Evolutionary conservation across 2,797 vertebrate genomes (phyloP).

Genomic region (Mastacembelus armatus): DNA sequence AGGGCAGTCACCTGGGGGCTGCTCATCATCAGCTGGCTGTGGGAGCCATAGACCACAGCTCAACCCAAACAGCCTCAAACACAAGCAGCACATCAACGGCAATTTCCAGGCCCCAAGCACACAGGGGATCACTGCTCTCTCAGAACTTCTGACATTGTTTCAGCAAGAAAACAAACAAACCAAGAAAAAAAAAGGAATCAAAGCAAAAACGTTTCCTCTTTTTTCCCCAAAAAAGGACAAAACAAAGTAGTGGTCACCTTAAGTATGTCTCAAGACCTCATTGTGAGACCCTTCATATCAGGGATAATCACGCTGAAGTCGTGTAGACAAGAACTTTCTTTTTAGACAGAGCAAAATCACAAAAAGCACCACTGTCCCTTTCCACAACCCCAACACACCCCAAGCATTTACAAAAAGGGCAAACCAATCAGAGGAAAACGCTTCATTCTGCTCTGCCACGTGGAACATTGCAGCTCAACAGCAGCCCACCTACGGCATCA

Average conservation of each 20-base stretch:
- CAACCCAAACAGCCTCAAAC: constrained; percentile 40
- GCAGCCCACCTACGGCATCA: constrained; percentile 26
- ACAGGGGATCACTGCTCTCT: constrained; percentile 22
- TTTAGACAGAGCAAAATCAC: constrained; percentile 15
- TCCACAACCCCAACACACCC: constrained; percentile 20
- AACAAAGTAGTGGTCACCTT: constrained; percentile 32
- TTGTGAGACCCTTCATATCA: not conserved
- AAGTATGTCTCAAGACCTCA: not conserved
- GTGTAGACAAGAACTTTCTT: constrained; percentile 18
- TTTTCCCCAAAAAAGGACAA: constrained; percentile 35
- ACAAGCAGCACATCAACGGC: constrained; percentile 49
- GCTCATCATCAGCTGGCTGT: constrained; percentile 47
- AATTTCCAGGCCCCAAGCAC: constrained; percentile 43
- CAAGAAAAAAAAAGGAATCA: constrained; percentile 1
- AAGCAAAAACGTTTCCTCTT: constrained; percentile 9
- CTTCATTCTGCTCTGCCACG: constrained; percentile 37
- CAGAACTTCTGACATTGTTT: constrained; percentile 41
- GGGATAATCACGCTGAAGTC: constrained; percentile 34
- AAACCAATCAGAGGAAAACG: constrained; percentile 55
- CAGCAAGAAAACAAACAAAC: constrained; percentile 25
- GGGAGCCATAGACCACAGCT: constrained; percentile 39
- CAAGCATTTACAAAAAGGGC: constrained; percentile 50
- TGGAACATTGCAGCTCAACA: constrained; percentile 35
- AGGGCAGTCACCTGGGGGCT: constrained; percentile 38
- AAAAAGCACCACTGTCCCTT: constrained; percentile 14